Percentiles rank a stretch among this genome's conserved stretches.
These are phyloP conservation scores for Lissonota sp. DNA, from an alignment of 2,888 invertebrate species.

Conservation along the genomic window DNA sequence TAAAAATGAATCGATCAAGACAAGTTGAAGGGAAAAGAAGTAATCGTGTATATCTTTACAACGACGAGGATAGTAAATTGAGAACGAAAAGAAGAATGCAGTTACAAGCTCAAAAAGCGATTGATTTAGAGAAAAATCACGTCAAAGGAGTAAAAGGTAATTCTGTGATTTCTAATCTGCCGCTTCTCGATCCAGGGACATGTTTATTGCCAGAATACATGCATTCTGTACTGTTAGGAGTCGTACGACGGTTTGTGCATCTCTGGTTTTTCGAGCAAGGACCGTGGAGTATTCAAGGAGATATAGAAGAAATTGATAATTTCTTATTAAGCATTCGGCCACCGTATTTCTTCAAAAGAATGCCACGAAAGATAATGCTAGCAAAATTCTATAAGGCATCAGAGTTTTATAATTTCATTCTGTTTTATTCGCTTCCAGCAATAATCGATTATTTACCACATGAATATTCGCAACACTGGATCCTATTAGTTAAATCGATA, in stretches of 20 bases:
- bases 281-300: slow-evolving; percentile 62
- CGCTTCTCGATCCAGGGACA: slow-evolving; percentile 58
- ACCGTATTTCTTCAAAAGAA: slow-evolving; percentile 52
- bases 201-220: slow-evolving; percentile 66
- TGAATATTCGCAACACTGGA: slow-evolving; percentile 67
- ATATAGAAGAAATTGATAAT: slow-evolving; percentile 50
- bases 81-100: slow-evolving; percentile 52
- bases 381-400: slow-evolving; percentile 64
- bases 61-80: slow-evolving; percentile 22
- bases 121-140: slow-evolving; percentile 13
- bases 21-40: background rate
- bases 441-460: slow-evolving; percentile 59
- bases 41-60: no score
- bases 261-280: slow-evolving; percentile 51
- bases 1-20: background rate
- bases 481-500: slow-evolving; percentile 63
- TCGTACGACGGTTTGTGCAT: slow-evolving; percentile 50
- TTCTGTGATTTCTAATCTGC: slow-evolving; percentile 52
- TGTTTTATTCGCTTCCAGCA: slow-evolving; percentile 68
- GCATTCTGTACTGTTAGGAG: slow-evolving; percentile 66
- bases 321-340: slow-evolving; percentile 58
- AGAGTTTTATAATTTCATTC: slow-evolving; percentile 63
- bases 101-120: slow-evolving; percentile 41
- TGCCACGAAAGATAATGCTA: slow-evolving; percentile 44
- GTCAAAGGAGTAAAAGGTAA: slow-evolving; percentile 55